Base-by-base conservation (phyloP, 2,888 invertebrate genomes). In the Harpalus rufipes region DNA sequence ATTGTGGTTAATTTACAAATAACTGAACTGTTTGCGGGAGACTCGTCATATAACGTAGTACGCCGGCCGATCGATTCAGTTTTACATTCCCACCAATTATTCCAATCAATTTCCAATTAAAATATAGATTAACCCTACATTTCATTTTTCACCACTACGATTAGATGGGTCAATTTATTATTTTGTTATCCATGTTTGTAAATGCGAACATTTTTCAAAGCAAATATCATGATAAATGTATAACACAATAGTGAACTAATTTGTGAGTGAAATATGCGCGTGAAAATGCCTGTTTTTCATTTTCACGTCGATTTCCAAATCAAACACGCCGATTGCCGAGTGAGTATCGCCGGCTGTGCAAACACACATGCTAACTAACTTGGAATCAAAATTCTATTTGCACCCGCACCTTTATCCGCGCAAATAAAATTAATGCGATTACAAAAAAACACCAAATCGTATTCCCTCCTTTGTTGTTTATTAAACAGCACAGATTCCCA, bases 1-100 rank as follows among this genome's bases (percentile, higher is more conserved):
- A 80, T 80, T 80, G 79, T 58, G 79, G 79, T 80, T 80, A 80
- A 80, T 80, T 80, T 80, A 61, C 79, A 80, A 80, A 80, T 80
- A 80, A 80, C 79, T 80, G 61, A 61, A 80, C 79, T 61, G 79
- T 58, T 80, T 61, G 79, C 39, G 79, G 59, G 44, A 21, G 56
- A 51, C 18, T 44, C 18, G 51, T 74, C 74, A 74, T 74, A 74
- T 18, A 72, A 41, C 14, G 41, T 32, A 32, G 3, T 32, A 32
- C 32, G 32, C 12, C 63, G 68, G 6, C 6, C 44, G 44, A 51
- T 51, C 44, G 44, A 51, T 51, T 51, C 44, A 12, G 2, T 51
- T 51, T 12, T 14, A 68, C 68, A 68, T 68, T 68, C 68, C 68
- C 14, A 32, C 68, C 68, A 68, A 68, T 68, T 68, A 68, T 68